Base-by-base conservation (phyloP, 2,888 invertebrate genomes). In the Lysandra coridon region DNA sequence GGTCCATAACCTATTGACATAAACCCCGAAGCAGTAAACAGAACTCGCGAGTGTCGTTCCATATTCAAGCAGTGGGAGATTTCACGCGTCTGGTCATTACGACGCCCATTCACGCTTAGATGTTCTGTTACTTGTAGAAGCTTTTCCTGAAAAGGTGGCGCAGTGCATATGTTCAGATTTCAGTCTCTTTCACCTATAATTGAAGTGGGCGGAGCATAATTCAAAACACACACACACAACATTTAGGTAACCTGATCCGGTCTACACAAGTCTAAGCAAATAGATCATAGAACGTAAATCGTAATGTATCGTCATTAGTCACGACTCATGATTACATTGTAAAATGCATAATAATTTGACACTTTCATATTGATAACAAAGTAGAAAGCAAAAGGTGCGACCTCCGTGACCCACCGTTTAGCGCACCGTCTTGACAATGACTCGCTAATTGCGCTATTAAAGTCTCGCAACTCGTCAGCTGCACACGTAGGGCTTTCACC, bases 281-380 rank as follows among this genome's bases (percentile, higher is more conserved):
- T 57, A 17, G 57, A 30, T 62, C 7, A 30, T 64, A 30, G 64
- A 64, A 6, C 23, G 6, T 30, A 64, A 30, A 64, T 2, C 23
- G 6, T 30, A 64, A 30, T 30, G 64, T 64, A 64, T 30, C 30
- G 30, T 30, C 64, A 62, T 62, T n/a, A n/a, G 64, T 69, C 69
- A 33, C 23, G 33, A 12, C 69, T 44, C 23, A 23, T 44, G 49
- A 75, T 49, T 53, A 76, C 53, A 57, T 33, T 76, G 76, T 57
- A 57, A 57, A 76, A 57, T 53, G 76, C 57, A 40, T 57, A 53
- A 78, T 33, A 60, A 81, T 80, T 79, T 83, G 82, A 81, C 84
- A 83, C 83, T 83, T 83, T 82, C 83, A 80, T 82, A 57, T 80
- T 69, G 79, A 79, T 78, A 79, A 82, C 78, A 82, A 81, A 83